phyloP scores from a whole-genome alignment of 2,113 vertebrate genomes.

The Natator depressus region DNA sequence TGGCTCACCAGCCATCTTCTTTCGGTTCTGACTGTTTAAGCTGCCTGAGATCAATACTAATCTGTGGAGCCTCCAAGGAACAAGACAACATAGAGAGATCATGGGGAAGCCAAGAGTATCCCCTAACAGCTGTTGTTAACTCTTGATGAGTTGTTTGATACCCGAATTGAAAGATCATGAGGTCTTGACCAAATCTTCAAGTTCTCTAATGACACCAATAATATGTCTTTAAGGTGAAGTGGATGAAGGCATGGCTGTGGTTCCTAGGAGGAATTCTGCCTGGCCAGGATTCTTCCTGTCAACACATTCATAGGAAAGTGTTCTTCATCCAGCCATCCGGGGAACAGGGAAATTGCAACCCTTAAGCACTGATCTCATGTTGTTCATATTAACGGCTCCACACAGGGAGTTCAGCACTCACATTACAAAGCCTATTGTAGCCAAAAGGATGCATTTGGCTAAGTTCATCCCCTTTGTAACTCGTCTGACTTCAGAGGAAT shows the following conservation, averaged over 20 bases:
- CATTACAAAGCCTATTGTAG: neutral
- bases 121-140: neutral
- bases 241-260: neutral
- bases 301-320: neutral
- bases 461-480: neutral
- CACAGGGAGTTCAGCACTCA: neutral
- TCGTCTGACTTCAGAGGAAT: fast-evolving
- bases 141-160: neutral
- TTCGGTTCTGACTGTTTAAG: neutral
- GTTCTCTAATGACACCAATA: neutral
- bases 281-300: neutral
- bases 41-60: neutral
- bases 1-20: neutral
- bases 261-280: neutral
- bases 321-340: neutral
- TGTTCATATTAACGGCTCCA: neutral
- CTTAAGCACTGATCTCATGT: neutral
- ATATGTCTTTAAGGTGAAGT: neutral
- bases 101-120: neutral
- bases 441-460: neutral
- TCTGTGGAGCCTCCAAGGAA: neutral
- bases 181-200: neutral
- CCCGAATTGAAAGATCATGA: neutral
- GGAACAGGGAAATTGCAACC: neutral
- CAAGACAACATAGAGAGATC: neutral